These are phyloP conservation scores for Zingel zingel DNA, from an alignment of 2,113 vertebrate species.

Conservation along the genomic window DNA sequence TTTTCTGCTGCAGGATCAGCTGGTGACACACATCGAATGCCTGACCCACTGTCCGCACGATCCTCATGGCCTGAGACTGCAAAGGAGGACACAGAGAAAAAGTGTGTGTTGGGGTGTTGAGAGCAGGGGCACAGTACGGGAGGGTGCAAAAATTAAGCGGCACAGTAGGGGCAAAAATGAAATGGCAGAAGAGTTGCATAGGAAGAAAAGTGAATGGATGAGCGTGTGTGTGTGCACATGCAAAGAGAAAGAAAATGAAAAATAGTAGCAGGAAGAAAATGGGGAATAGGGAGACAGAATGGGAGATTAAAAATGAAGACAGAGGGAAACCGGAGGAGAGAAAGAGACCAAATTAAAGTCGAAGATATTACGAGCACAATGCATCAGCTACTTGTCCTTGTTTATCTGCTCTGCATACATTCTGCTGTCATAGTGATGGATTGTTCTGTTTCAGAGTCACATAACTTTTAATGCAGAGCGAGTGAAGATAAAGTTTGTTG, in stretches of 20 bases:
- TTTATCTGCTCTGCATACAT: conserved; percentile 42
- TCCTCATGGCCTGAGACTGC: conserved; percentile 97
- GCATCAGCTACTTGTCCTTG: conserved; percentile 28
- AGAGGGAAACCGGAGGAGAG: not conserved
- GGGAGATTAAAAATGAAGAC: conserved; percentile 8
- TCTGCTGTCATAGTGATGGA: conserved; percentile 65
- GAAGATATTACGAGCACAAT: not conserved
- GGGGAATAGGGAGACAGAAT: not conserved
- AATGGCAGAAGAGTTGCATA: conserved; percentile 11
- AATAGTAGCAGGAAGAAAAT: not conserved
- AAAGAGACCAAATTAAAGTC: conserved; percentile 13
- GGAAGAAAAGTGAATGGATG: not conserved
- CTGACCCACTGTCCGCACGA: conserved; percentile 95
- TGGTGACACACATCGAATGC: conserved; percentile 98
- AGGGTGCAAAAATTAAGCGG: conserved; percentile 45
- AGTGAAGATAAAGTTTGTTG: conserved; percentile 25
- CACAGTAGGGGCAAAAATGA: conserved; percentile 32
- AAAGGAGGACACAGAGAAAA: conserved; percentile 15
- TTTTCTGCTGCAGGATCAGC: conserved; percentile 88
- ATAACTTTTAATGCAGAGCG: conserved; percentile 1
- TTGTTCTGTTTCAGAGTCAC: conserved; percentile 54
- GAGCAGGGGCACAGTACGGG: conserved; percentile 24
- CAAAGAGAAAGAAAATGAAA: not conserved
- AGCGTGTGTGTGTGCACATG: not conserved
- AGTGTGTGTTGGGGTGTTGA: not conserved